Percentiles rank a stretch among this genome's conserved stretches.
Conservation (phyloP, 2,797 vertebrate species). For the Scolopax bukidnonensis region DNA sequence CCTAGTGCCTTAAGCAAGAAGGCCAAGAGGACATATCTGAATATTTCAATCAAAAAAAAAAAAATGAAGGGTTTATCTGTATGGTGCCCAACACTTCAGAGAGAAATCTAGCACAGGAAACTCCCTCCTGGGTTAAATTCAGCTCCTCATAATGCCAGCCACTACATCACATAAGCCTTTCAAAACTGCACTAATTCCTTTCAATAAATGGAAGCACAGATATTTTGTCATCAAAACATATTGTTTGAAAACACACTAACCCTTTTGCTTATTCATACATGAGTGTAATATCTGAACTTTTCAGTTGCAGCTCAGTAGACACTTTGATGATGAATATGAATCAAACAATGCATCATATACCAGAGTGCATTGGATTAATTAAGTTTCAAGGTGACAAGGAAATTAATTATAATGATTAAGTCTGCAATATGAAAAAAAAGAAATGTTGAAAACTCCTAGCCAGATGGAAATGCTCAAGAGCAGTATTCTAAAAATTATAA, state of each 20-base stretch:
- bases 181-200: conserved; percentile 1
- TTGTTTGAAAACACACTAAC: background rate
- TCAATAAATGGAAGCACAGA: background rate
- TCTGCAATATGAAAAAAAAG: background rate
- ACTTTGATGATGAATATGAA: background rate
- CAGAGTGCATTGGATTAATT: background rate
- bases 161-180: background rate
- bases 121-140: background rate
- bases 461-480: conserved; percentile 30
- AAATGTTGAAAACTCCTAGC: background rate
- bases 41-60: background rate
- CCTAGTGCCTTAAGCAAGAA: background rate
- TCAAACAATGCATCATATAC: background rate
- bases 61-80: background rate
- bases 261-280: background rate
- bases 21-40: background rate
- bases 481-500: background rate
- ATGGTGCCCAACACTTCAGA: background rate
- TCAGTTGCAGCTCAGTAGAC: background rate
- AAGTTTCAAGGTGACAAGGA: background rate
- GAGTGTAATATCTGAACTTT: background rate
- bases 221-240: conserved; percentile 22
- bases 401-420: background rate
- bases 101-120: background rate
- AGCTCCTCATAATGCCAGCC: background rate